Evolutionary conservation across 2,113 vertebrate genomes (phyloP).

Genomic region (Xenopus borealis): DNA sequence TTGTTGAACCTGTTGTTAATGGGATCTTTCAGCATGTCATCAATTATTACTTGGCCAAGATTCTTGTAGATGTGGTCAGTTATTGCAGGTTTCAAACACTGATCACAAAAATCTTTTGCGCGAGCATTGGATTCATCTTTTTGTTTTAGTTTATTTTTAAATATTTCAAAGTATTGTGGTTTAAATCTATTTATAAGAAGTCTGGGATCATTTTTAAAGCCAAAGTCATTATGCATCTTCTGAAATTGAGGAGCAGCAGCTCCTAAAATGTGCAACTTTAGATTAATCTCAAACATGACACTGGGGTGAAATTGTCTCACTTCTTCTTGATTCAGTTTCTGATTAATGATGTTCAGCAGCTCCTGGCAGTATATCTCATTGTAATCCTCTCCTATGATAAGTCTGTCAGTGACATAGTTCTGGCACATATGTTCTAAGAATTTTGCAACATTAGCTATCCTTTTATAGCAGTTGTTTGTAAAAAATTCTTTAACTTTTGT

Average conservation of each 20-base stretch:
- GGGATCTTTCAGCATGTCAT: slow-evolving; percentile 25
- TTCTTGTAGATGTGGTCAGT: slow-evolving; percentile 14
- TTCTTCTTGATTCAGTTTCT: neutral
- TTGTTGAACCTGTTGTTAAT: slow-evolving; percentile 19
- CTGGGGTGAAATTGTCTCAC: neutral
- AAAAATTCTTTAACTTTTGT: slow-evolving; percentile 49
- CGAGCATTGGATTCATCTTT: slow-evolving; percentile 23
- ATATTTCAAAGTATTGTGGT: slow-evolving; percentile 23
- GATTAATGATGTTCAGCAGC: slow-evolving; percentile 60
- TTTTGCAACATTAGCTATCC: slow-evolving; percentile 48
- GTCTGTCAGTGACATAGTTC: slow-evolving; percentile 54
- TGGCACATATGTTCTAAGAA: slow-evolving; percentile 54
- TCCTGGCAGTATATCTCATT: slow-evolving; percentile 47
- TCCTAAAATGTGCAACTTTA: slow-evolving; percentile 30
- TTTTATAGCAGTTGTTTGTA: slow-evolving; percentile 54
- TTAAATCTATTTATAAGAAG: slow-evolving; percentile 5
- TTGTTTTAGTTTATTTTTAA: slow-evolving; percentile 28
- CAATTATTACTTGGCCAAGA: slow-evolving; percentile 43
- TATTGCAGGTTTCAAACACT: slow-evolving; percentile 36
- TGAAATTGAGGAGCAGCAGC: slow-evolving; percentile 22
- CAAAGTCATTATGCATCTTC: slow-evolving; percentile 18
- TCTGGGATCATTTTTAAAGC: slow-evolving; percentile 6
- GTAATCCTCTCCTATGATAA: slow-evolving; percentile 52
- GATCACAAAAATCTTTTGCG: slow-evolving; percentile 26
- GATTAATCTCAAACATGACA: slow-evolving; percentile 26